Evolutionary conservation across 1,140 invertebrate genomes (phyloP).

Genomic region (Notospermus geniculatus): DNA sequence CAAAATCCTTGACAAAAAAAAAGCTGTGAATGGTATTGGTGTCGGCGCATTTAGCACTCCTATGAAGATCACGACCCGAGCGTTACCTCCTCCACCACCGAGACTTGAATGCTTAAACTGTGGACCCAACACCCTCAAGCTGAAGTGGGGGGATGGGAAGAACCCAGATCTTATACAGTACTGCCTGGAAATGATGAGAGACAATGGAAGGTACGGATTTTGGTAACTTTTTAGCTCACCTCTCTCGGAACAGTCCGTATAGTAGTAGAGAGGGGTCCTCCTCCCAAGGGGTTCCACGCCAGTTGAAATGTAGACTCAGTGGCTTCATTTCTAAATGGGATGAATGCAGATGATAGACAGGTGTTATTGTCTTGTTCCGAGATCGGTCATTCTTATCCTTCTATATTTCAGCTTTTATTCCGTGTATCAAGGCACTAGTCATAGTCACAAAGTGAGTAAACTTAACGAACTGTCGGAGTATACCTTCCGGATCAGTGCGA

Average conservation of each 20-base stretch:
- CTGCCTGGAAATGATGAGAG: constrained; percentile 65
- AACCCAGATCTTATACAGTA: constrained; percentile 71
- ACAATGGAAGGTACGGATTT: constrained; percentile 44
- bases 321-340: no score
- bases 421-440: constrained; percentile 74
- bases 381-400: constrained; percentile 19
- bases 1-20: constrained; percentile 4
- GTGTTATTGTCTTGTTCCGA: no score
- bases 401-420: constrained; percentile 64
- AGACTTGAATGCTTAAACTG: constrained; percentile 68
- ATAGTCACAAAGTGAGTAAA: constrained; percentile 75
- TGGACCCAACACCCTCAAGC: constrained; percentile 76
- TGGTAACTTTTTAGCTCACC: no score
- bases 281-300: no score
- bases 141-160: constrained; percentile 77
- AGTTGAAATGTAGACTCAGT: no score
- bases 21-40: constrained; percentile 79
- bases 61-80: constrained; percentile 68
- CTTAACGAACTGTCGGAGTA: constrained; percentile 75
- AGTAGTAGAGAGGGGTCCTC: no score
- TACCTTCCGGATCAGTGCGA: constrained; percentile 77
- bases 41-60: constrained; percentile 72
- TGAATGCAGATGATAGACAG: no score
- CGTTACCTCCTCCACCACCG: constrained; percentile 75
- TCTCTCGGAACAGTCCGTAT: no score